Evolutionary conservation across 2,113 vertebrate genomes (phyloP).

Genomic region (human): DNA sequence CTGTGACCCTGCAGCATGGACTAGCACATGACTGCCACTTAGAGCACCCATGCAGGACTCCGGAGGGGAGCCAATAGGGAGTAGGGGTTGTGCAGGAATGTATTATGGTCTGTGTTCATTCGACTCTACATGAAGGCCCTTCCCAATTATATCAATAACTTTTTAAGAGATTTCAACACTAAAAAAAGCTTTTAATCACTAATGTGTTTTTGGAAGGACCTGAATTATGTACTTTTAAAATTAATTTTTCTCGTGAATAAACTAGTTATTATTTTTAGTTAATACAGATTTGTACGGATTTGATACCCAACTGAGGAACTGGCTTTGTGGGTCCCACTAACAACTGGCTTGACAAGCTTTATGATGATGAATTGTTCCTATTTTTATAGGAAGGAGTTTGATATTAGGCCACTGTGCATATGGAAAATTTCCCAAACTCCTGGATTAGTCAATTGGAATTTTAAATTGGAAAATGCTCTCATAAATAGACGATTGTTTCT

Average conservation of each 20-base stretch:
- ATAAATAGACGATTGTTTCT: background rate
- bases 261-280: slow-evolving; percentile 66
- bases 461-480: background rate
- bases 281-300: slow-evolving; percentile 80
- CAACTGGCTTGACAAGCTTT: slow-evolving; percentile 83
- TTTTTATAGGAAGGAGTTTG: slow-evolving; percentile 73
- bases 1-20: slow-evolving; percentile 42
- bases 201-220: slow-evolving; percentile 85
- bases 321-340: slow-evolving; percentile 82
- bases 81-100: slow-evolving; percentile 55
- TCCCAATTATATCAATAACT: slow-evolving; percentile 85
- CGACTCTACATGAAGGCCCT: slow-evolving; percentile 77
- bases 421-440: slow-evolving; percentile 30
- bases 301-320: slow-evolving; percentile 79
- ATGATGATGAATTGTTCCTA: slow-evolving; percentile 55
- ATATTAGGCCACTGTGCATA: slow-evolving; percentile 74
- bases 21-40: slow-evolving; percentile 80
- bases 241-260: slow-evolving; percentile 88
- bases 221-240: slow-evolving; percentile 76
- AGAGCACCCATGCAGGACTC: slow-evolving; percentile 76
- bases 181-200: slow-evolving; percentile 84
- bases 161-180: slow-evolving; percentile 84
- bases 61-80: background rate
- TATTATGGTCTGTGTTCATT: slow-evolving; percentile 82
- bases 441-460: slow-evolving; percentile 35